Conservation (phyloP, 1,140 invertebrate genomes). For the Ostrea denselamellosa region DNA sequence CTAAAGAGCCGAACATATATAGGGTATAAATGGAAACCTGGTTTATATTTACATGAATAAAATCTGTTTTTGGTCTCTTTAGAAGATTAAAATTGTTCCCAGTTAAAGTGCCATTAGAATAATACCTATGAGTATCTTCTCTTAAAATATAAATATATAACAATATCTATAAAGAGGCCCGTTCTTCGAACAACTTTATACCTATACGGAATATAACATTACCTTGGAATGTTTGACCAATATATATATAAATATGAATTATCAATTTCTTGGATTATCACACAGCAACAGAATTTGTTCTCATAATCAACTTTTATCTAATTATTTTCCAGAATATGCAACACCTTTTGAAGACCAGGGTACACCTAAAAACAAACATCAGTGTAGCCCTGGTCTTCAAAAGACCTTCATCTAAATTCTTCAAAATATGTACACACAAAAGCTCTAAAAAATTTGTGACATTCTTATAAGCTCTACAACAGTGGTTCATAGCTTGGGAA, state of each 20-base stretch:
- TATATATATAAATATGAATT: slow-evolving; percentile 21
- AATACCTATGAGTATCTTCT: slow-evolving; percentile 9
- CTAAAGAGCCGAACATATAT: slow-evolving; percentile 21
- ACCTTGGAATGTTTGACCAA: slow-evolving; percentile 30
- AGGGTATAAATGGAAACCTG: slow-evolving; percentile 43
- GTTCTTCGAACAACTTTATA: slow-evolving; percentile 42
- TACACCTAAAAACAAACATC: slow-evolving; percentile 11
- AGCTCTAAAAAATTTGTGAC: slow-evolving; percentile 41
- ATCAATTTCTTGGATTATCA: neutral
- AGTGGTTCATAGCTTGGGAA: slow-evolving; percentile 17
- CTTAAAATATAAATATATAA: slow-evolving; percentile 37
- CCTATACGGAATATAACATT: slow-evolving; percentile 6
- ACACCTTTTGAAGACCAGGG: neutral
- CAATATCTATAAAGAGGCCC: slow-evolving; percentile 18
- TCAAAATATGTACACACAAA: slow-evolving; percentile 39
- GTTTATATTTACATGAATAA: slow-evolving; percentile 25
- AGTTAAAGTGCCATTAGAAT: slow-evolving; percentile 17
- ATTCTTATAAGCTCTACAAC: slow-evolving; percentile 32
- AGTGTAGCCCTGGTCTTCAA: neutral
- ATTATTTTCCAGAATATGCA: slow-evolving; percentile 36
- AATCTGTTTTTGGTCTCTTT: slow-evolving; percentile 8
- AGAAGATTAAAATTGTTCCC: slow-evolving; percentile 32
- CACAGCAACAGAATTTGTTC: neutral
- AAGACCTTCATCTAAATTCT: slow-evolving; percentile 11
- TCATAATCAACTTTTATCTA: slow-evolving; percentile 27